Evolutionary conservation across 53 echinoderm and acorn worm genomes (phyloP).

Genomic region (Astropecten irregularis): DNA sequence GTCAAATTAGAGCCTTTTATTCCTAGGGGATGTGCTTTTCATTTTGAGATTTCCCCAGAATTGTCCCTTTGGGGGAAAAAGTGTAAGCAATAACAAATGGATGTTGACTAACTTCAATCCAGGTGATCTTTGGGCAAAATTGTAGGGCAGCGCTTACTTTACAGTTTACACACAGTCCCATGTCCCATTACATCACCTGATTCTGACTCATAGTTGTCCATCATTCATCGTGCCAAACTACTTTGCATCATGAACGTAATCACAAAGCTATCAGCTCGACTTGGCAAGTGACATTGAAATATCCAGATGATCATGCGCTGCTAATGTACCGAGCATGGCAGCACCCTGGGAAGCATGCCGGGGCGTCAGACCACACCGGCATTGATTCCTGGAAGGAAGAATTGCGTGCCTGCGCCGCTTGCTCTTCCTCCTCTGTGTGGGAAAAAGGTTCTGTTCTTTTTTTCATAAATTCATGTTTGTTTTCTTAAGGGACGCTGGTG

Average conservation of each 20-base stretch:
- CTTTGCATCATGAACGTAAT: constrained; percentile 27
- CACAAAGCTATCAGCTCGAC: no score
- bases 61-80: no score
- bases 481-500: no score
- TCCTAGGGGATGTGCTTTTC: no score
- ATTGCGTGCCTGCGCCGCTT: constrained; percentile 36
- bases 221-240: background rate
- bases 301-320: constrained; percentile 3
- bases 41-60: no score
- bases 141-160: background rate
- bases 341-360: background rate
- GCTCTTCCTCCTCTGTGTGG: no score
- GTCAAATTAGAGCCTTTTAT: no score
- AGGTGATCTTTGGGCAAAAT: background rate
- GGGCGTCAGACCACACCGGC: background rate
- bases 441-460: no score
- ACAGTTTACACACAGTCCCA: no score
- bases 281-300: background rate
- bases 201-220: background rate
- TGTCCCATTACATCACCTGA: constrained; percentile 31
- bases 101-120: background rate
- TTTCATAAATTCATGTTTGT: no score
- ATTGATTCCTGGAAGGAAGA: no score
- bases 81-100: background rate
- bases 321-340: no score